A percentile compares a stretch with the other conserved stretches of the same genome.
These are phyloP conservation scores for Drosophila bunnanda DNA, from an alignment of 2,888 invertebrate species.

Conservation along the genomic window DNA sequence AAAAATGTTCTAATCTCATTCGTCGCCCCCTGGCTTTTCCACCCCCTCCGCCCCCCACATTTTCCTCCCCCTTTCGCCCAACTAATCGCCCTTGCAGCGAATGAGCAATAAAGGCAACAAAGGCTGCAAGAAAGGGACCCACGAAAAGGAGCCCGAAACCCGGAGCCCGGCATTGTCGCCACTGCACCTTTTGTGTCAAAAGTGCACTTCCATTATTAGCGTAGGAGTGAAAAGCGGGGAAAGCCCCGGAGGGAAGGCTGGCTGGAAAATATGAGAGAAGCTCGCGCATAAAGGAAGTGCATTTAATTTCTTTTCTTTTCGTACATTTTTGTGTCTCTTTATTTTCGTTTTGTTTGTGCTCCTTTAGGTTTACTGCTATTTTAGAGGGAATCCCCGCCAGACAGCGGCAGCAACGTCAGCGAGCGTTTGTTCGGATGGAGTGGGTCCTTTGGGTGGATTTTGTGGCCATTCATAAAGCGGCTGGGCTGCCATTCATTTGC, in stretches of 20 bases:
- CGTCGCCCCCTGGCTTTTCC: constrained; percentile 14
- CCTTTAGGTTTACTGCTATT: constrained; percentile 7
- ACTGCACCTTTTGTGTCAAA: constrained; percentile 80
- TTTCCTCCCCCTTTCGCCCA: not conserved
- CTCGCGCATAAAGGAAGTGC: constrained; percentile 77
- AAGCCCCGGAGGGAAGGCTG: constrained; percentile 11
- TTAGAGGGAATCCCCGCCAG: constrained; percentile 10
- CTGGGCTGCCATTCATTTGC: constrained; percentile 44
- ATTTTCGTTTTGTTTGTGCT: not conserved
- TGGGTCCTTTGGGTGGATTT: constrained; percentile 25
- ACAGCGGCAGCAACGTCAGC: constrained; percentile 2
- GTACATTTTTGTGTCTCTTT: constrained; percentile 17
- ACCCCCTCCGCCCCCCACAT: not conserved
- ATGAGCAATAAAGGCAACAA: constrained; percentile 74
- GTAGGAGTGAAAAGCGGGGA: constrained; percentile 26
- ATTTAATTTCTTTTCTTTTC: constrained; percentile 79
- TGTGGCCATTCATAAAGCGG: constrained; percentile 70
- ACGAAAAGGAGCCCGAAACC: constrained; percentile 3
- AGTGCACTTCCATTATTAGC: constrained; percentile 80
- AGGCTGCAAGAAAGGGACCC: constrained; percentile 1
- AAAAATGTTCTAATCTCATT: constrained; percentile 75
- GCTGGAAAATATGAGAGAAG: constrained; percentile 71
- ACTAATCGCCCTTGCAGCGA: constrained; percentile 75
- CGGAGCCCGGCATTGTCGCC: constrained; percentile 53
- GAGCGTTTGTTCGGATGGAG: constrained; percentile 2